phyloP scores from a whole-genome alignment of 2,797 vertebrate genomes.

The Brachyalestes nurse region DNA sequence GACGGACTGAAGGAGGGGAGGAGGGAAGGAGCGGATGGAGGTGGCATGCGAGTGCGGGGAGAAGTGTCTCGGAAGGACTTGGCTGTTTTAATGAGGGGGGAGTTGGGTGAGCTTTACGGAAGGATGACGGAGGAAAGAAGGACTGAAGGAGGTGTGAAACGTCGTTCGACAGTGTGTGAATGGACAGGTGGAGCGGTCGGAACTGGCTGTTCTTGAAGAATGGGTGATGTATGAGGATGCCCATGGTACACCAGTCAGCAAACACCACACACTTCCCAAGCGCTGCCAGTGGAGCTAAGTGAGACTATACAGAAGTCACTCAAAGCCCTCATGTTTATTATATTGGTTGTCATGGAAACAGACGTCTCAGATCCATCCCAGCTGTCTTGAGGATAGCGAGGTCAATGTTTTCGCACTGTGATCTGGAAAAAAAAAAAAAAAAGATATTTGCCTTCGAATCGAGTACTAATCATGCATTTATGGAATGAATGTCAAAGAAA shows the following conservation, averaged over 20 bases:
- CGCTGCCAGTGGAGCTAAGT: background rate
- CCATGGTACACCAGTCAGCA: slow-evolving; percentile 15
- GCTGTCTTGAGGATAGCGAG: background rate
- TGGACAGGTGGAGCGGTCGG: slow-evolving; percentile 10
- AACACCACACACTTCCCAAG: background rate
- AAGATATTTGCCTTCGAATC: background rate
- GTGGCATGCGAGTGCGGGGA: slow-evolving; percentile 79
- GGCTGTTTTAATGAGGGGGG: background rate
- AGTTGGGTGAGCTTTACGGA: background rate
- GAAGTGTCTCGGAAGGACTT: slow-evolving; percentile 68
- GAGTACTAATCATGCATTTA: slow-evolving; percentile 17
- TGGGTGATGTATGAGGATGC: background rate
- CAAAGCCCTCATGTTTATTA: slow-evolving; percentile 12
- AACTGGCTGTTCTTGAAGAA: slow-evolving; percentile 16
- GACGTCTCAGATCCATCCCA: slow-evolving; percentile 2
- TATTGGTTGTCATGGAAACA: slow-evolving; percentile 17
- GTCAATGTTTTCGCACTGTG: slow-evolving; percentile 36
- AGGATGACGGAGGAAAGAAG: background rate
- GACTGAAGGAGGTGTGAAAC: background rate
- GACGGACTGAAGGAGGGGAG: slow-evolving; percentile 75
- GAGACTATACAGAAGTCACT: background rate
- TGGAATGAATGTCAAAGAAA: slow-evolving; percentile 1
- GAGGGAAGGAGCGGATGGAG: slow-evolving; percentile 43
- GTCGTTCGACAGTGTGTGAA: slow-evolving; percentile 19
- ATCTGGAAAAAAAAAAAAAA: slow-evolving; percentile 15